Conservation (phyloP, 2,888 invertebrate species). For the Corythucha ciliata region DNA sequence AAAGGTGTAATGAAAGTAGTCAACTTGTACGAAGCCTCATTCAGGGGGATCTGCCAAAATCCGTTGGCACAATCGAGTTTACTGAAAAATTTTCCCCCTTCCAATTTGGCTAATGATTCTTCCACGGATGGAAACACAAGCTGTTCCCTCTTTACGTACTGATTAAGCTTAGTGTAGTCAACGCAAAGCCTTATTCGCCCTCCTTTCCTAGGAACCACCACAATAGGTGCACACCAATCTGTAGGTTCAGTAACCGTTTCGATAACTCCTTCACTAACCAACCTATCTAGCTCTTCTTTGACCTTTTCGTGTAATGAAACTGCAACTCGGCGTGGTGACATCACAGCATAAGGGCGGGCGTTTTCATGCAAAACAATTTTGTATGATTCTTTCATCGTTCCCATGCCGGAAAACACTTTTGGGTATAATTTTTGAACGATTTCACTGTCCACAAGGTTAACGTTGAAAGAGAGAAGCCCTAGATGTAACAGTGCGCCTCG, state of each 20-base stretch:
- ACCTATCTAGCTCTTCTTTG: conserved; percentile 12
- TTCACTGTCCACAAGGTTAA: neutral
- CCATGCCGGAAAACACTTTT: neutral
- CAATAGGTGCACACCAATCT: conserved; percentile 18
- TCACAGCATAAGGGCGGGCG: neutral
- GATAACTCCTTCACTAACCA: neutral
- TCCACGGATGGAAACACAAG: neutral
- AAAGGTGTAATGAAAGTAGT: neutral
- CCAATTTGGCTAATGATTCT: neutral
- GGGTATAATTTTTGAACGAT: neutral
- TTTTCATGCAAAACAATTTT: conserved; percentile 12
- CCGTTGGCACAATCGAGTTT: neutral
- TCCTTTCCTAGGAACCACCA: conserved; percentile 17
- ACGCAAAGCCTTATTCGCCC: conserved; percentile 19
- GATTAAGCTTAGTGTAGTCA: conserved; percentile 21
- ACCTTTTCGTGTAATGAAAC: neutral
- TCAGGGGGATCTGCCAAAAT: neutral
- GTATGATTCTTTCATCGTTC: conserved; percentile 4
- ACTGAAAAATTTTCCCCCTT: neutral
- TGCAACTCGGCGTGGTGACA: neutral
- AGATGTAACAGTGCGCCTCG: neutral
- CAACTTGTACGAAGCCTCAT: neutral
- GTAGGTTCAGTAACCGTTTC: conserved; percentile 7
- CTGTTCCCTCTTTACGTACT: conserved; percentile 15
- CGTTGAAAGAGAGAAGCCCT: neutral